phyloP scores from a whole-genome alignment of 2,797 vertebrate genomes.

The Mormyrus hasselquistii region DNA sequence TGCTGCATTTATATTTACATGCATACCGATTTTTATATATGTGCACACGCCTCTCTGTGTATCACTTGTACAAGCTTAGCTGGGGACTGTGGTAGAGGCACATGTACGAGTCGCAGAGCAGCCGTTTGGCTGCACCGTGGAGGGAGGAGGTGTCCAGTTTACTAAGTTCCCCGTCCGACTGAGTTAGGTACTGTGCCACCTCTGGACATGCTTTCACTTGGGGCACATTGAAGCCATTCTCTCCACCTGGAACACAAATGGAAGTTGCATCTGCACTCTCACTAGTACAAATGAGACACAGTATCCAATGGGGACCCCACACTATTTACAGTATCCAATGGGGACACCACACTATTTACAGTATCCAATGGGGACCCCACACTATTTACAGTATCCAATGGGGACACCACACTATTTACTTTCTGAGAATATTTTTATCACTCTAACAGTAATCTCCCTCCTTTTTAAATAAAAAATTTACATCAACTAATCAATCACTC shows the following conservation, averaged over 20 bases:
- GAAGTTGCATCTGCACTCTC: not conserved
- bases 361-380: too few relatives aligned
- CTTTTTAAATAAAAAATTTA: not conserved
- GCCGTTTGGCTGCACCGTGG: constrained; percentile 52
- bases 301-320: too few relatives aligned
- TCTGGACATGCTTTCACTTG: constrained; percentile 68
- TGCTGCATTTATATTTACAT: not conserved
- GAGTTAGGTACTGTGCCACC: constrained; percentile 66
- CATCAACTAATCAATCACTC: not conserved
- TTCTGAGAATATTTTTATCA: not conserved
- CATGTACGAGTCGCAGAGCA: constrained; percentile 78
- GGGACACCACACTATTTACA: not conserved
- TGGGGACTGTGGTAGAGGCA: constrained; percentile 75
- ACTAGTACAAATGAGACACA: not conserved
- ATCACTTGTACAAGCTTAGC: constrained; percentile 74
- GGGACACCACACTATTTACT: not conserved
- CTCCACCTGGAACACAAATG: constrained; percentile 57
- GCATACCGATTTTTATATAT: not conserved
- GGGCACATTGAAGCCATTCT: constrained; percentile 78
- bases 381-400: not conserved
- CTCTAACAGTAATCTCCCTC: not conserved
- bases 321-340: not conserved
- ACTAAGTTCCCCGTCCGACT: constrained; percentile 60
- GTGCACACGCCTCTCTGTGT: not conserved
- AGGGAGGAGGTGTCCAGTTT: constrained; percentile 55